Evolutionary conservation across 2,888 invertebrate genomes (phyloP).

Genomic region (Drosophila buzzatii): DNA sequence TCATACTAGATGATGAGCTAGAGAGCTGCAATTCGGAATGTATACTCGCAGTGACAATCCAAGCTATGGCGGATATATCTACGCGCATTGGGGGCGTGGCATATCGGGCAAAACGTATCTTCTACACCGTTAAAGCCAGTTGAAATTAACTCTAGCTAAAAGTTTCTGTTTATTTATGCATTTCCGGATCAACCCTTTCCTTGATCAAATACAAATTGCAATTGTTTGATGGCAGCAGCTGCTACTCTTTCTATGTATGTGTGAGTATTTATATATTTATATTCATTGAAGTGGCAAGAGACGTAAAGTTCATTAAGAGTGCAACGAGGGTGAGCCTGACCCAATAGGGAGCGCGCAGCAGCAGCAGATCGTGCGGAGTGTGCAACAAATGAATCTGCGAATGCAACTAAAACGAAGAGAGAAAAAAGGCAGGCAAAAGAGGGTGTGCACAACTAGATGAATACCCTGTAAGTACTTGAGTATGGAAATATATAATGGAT

Average conservation of each 20-base stretch:
- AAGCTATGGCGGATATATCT: no score
- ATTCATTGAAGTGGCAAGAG: slow-evolving; percentile 46
- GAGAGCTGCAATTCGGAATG: no score
- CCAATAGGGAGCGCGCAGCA: neutral
- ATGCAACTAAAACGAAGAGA: slow-evolving; percentile 48
- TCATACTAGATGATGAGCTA: no score
- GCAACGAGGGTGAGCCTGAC: slow-evolving; percentile 44
- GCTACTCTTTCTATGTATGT: neutral
- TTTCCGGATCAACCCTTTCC: slow-evolving; percentile 5
- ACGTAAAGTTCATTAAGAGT: slow-evolving; percentile 27
- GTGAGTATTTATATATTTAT: slow-evolving; percentile 31
- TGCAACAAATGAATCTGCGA: slow-evolving; percentile 70
- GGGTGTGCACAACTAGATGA: neutral
- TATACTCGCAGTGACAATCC: no score
- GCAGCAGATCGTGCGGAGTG: slow-evolving; percentile 20
- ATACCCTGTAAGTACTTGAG: neutral
- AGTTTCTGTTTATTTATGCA: slow-evolving; percentile 5
- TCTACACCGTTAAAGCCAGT: no score
- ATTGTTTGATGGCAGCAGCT: slow-evolving; percentile 18
- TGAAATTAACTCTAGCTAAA: neutral
- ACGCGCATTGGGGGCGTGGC: no score
- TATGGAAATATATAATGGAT: neutral
- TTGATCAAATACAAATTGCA: slow-evolving; percentile 9
- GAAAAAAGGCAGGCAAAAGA: neutral
- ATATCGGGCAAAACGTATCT: no score